Evolutionary conservation across 2,797 vertebrate genomes (phyloP), one percentile per base, ranked within the genome.

Genomic region (Alectoris magna): DNA sequence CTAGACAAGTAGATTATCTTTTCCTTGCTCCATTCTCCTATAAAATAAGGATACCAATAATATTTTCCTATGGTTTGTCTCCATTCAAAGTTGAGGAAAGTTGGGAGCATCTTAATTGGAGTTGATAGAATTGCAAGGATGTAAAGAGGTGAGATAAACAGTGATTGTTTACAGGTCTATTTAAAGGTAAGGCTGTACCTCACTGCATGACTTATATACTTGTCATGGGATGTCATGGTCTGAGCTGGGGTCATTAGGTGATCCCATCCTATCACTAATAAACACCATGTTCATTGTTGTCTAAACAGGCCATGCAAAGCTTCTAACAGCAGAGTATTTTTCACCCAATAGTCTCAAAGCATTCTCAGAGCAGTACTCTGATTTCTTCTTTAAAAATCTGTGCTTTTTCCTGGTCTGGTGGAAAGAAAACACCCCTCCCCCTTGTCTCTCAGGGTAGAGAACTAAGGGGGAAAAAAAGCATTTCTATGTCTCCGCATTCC

Each of bases 401-500:
- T 69, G 31, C 19, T 89, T 90, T 76, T 74, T 41, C 39, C 64
- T 39, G 43, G 13, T 46, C 48, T 69, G 3, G 3, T 66, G 77
- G 63, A 91, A 83, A 84, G 63, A 84, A 95, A 91, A 82, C 29
- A 79, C 18, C 22, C 34, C 26, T 78, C 27, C 14, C 10, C 29
- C 59, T 70, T 60, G 26, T 34, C 58, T 85, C 63, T 73, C 62
- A 38, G 22, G 44, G 74, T 93, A 51, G 49, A 94, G 84, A 94
- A 69, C 0, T 14, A 38, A 70, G 51, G 8, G 6, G 1, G 29
- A 69, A 48, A 27, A 53, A 53, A 62, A 71, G 5, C 74, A 86
- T 86, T 93, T 87, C 15, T 91, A 55, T 41, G 41, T 55, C 78
- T 91, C 68, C 85, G 68, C 80, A 58, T 87, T 85, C 83, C 76